Evolutionary conservation across 2,888 invertebrate species (phyloP), one percentile per base, ranked within the genome.

Genomic region (Drosophila merina): DNA sequence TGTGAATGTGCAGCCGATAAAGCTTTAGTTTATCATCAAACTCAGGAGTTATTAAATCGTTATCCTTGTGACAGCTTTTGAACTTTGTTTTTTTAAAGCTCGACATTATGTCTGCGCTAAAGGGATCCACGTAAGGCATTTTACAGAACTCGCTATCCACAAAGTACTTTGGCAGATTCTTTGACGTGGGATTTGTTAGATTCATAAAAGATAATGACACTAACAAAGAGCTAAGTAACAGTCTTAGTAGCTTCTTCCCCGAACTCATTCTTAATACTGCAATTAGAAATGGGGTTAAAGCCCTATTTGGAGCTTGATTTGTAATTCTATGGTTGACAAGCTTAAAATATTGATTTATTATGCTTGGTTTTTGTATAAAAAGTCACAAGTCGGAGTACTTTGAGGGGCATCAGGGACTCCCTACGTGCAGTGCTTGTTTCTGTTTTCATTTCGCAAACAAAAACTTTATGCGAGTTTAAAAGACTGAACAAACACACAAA

Each of bases 51-150:
- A 79, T 62, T 9, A 79, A 4, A 1, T 75, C 72, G 0, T 55
- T 12, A 25, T 75, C 48, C n/a, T 56, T 25, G 1, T 67, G 7
- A 6, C 79, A 76, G 0, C 42, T 0, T 20, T 31, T 58, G 1
- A 47, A 47, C 0, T 66, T 38, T 2, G 12, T 7, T 4, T 31
- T 36, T 0, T 58, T 42, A 2, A 58, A 73, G 1, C 48, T 9
- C 1, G 3, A 26, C 54, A 91, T 92, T 10, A 92, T 91, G 54
- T 93, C 92, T 1, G 74, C 44, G 55, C 93, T 93, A 74, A 93
- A 93, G 6, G 94, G 92, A 79, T 94, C 92, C 69, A 94, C 76
- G 52, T 93, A 92, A 4, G 93, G 92, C 85, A 95, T 94, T 79
- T 93, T 93, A 81, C 95, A 95, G 7, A 28, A 9, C 2, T 26